Base-by-base conservation (phyloP, 2,113 vertebrate species). In the Spilogale gracilis region DNA sequence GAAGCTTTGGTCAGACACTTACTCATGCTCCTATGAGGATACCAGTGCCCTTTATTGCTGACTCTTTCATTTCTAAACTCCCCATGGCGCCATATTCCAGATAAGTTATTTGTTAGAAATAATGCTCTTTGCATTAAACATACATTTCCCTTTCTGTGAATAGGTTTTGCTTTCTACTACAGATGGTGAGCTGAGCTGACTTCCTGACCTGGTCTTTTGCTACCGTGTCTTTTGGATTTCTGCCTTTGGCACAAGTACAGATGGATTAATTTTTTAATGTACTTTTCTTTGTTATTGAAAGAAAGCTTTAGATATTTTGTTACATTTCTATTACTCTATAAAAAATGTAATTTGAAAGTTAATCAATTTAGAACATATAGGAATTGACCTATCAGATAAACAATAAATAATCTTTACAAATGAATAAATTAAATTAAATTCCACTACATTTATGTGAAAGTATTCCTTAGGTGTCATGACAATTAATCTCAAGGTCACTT, bases 41-140 rank as follows among this genome's bases (percentile, higher is more conserved):
- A 90, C 8, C 20, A 32, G 71, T 85, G n/a, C 21, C 54, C 89
- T 94, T 94, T 96, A 83, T 12, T 95, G 82, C 93, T 89, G 84
- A 95, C 50, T 96, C 43, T 94, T 84, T 84, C 90, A 96, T 90
- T 97, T 95, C 76, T 65, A 83, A 83, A 93, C 11, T 96, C 95
- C 52, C 88, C 32, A 30, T 32, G 71, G 91, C 9, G 5, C 76
- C 21, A n/a, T 86, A 97, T 73, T 79, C 10, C 6, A 10, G 65
- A 52, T 93, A 97, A 95, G 71, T 85, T 92, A 84, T 69, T 96
- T 85, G 90, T 83, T 84, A 95, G 63, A 96, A 96, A 93, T 96
- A 96, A 82, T 50, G 32, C 48, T 38, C 58, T 83, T 85, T 95
- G 71, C 18, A 87, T 95, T 92, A 92, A 93, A 87, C 63, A 94